These are phyloP conservation scores for Balearica regulorum DNA, from an alignment of 2,797 vertebrate genomes.

Conservation along the genomic window DNA sequence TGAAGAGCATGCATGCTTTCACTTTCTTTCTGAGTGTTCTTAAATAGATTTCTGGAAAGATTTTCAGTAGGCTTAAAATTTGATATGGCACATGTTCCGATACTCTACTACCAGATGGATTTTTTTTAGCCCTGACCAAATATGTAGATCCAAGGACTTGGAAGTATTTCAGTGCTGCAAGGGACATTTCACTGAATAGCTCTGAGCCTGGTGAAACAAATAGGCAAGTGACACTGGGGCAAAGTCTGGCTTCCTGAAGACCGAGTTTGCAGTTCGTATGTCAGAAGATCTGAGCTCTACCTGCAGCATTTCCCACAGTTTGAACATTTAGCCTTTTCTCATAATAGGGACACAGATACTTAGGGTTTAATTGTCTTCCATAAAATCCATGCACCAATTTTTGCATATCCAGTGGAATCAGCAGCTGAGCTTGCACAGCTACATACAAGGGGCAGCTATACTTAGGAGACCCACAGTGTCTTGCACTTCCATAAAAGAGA, in stretches of 20 bases:
- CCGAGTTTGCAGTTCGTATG: not conserved
- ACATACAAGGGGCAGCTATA: not conserved
- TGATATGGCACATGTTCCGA: not conserved
- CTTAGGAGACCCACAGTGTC: not conserved
- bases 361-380: not conserved
- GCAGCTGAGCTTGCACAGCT: not conserved
- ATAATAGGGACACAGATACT: not conserved
- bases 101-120: not conserved
- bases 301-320: not conserved
- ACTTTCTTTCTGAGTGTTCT: not conserved
- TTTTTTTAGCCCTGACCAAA: not conserved
- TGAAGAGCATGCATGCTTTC: not conserved
- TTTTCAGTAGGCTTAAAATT: not conserved
- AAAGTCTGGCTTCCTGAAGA: not conserved
- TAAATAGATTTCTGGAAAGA: not conserved
- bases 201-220: not conserved
- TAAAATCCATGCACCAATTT: not conserved
- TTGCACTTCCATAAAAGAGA: not conserved
- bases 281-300: not conserved
- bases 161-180: not conserved
- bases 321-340: not conserved
- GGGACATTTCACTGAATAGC: not conserved
- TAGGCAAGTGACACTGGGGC: not conserved
- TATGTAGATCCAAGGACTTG: not conserved
- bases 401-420: not conserved